Evolutionary conservation across 2,113 vertebrate species (phyloP), one percentile per base, ranked within the genome.

Genomic region (Prionailurus bengalensis): DNA sequence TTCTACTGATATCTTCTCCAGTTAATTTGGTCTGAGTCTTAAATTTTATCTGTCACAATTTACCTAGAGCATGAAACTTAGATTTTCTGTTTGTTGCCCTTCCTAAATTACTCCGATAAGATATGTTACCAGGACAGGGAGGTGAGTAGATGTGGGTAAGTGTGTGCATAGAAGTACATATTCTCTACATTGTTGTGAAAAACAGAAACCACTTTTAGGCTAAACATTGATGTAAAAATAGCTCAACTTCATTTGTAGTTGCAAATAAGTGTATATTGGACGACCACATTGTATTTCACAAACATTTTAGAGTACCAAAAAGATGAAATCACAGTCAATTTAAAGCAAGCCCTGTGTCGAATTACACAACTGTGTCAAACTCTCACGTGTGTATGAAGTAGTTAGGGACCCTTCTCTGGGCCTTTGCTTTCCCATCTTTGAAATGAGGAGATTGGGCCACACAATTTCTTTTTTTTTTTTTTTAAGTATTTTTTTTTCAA

Each of bases 151-250:
- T 0, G 13, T 53, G 74, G 33, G 27, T 29, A 31, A 58, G 27
- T 93, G 33, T 71, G n/a, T 25, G 6, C 16, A 8, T 29, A 31
- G 33, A 25, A 81, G 13, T 11, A 7, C 4, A 2, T 51, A 68
- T 36, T 76, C 53, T 63, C 45, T n/a, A 53, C 5, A 10, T 81
- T 84, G 90, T 21, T 88, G 31, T 17, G 27, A 79, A 82, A 93
- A 95, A 8, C 29, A 96, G n/a, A 95, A 42, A 53, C 48, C 42
- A 65, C 63, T 94, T 95, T n/a, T 21, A 81, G 71, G 15, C 33
- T 80, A 89, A 94, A 76, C 23, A 51, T 19, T 58, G 15, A 15
- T 73, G 17, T 15, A 51, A 83, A 82, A 73, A 29, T 65, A n/a
- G 17, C 15, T 91, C 51, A 71, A 68, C 91, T 95, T 33, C 70